Percentiles rank a stretch among this genome's conserved stretches.
Evolutionary conservation across 2,797 vertebrate genomes (phyloP).

Genomic region (Enteromius unitaeniatus): DNA sequence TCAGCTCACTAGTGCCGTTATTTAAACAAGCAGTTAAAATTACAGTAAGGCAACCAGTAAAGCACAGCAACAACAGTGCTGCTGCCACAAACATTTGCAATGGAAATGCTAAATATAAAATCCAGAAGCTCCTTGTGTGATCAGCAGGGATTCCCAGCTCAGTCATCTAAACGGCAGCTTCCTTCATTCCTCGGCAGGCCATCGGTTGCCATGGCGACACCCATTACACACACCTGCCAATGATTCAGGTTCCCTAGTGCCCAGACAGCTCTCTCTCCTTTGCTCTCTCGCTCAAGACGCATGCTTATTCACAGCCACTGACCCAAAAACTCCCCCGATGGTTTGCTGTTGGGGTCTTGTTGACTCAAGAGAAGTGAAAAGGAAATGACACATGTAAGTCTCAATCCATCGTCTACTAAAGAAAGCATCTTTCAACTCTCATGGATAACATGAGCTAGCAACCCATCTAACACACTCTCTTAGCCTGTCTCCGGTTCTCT

Average conservation of each 20-base stretch:
- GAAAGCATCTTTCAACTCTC: constrained; percentile 15
- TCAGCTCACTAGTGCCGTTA: not conserved
- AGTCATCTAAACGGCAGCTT: not conserved
- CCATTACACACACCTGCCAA: constrained; percentile 78
- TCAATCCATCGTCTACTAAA: constrained; percentile 14
- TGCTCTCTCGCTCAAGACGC: not conserved
- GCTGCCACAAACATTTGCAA: constrained; percentile 24
- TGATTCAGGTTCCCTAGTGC: constrained; percentile 61
- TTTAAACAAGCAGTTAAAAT: not conserved
- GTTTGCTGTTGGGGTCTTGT: constrained; percentile 6
- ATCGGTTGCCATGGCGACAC: constrained; percentile 73
- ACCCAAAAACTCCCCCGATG: constrained; percentile 37
- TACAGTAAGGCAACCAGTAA: not conserved
- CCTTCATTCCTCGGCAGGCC: constrained; percentile 62
- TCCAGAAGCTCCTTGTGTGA: constrained; percentile 40
- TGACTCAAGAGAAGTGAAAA: constrained; percentile 23
- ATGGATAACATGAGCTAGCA: constrained; percentile 1
- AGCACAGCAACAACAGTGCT: not conserved
- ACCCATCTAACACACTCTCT: constrained; percentile 10
- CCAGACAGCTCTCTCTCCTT: constrained; percentile 19
- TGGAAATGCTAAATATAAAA: constrained; percentile 42
- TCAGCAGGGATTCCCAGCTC: constrained; percentile 58
- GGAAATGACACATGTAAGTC: constrained; percentile 20
- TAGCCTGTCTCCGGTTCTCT: not conserved
- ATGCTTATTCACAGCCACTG: constrained; percentile 34